These are phyloP conservation scores for Ooceraea biroi DNA, from an alignment of 1,140 invertebrate species.

Conservation along the genomic window DNA sequence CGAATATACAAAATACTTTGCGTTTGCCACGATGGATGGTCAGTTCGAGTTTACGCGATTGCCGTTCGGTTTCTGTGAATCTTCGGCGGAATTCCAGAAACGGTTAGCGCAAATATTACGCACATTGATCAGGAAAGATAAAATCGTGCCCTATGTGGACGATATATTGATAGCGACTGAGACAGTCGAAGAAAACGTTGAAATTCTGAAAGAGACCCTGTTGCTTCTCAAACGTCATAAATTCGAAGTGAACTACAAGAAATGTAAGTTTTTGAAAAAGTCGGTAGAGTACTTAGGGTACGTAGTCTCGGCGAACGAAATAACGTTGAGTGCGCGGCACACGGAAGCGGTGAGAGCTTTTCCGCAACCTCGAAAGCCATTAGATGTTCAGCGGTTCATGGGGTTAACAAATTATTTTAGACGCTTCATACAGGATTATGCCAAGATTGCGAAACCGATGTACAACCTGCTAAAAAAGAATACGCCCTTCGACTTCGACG, in stretches of 20 bases:
- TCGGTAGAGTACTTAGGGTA: background rate
- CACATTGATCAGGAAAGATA: background rate
- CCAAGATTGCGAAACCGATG: no score
- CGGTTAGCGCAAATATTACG: background rate
- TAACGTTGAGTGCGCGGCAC: background rate
- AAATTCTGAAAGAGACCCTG: background rate
- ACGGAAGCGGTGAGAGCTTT: background rate
- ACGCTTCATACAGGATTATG: no score
- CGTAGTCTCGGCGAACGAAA: background rate
- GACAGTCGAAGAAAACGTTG: background rate
- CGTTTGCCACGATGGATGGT: background rate
- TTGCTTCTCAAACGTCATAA: background rate
- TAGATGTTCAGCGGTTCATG: no score
- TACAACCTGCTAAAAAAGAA: no score
- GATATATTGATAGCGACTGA: background rate
- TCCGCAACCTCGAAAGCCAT: background rate
- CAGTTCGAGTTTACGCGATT: background rate
- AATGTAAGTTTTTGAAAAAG: background rate
- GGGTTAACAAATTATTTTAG: no score
- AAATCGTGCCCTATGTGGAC: background rate
- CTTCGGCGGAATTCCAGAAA: background rate
- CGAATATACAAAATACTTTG: background rate
- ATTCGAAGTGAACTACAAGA: background rate
- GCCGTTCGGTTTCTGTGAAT: background rate
- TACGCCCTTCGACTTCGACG: no score